phyloP scores from a whole-genome alignment of 2,113 vertebrate species.

The Spea bombifrons region DNA sequence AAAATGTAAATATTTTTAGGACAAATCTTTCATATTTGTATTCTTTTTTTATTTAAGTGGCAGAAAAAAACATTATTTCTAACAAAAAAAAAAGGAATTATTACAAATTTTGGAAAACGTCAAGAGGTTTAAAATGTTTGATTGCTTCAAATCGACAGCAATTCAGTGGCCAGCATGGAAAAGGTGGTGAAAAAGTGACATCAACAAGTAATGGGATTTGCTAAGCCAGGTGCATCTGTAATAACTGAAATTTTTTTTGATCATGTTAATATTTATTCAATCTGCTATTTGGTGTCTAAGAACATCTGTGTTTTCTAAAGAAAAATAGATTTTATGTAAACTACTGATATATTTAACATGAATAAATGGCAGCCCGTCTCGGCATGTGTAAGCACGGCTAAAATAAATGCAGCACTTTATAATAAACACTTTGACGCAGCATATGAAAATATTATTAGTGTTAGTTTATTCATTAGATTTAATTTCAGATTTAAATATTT shows the following conservation, averaged over 20 bases:
- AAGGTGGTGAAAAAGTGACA: not conserved
- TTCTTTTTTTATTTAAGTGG: too few species aligned
- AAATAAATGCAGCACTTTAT: not conserved
- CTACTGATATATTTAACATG: constrained; percentile 1
- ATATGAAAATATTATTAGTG: not conserved
- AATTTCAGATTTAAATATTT: not conserved
- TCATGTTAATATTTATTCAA: constrained; percentile 27
- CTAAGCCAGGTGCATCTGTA: constrained; percentile 26
- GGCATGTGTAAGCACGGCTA: not conserved
- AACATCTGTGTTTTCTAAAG: constrained; percentile 31
- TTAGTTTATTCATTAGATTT: not conserved
- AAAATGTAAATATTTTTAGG: constrained; percentile 9
- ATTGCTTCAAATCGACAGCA: not conserved
- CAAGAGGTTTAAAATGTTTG: not conserved
- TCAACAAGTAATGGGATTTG: not conserved
- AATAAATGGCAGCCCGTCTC: constrained; percentile 1
- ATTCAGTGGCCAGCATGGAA: not conserved
- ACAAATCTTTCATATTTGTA: too few species aligned
- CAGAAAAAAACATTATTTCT: too few species aligned
- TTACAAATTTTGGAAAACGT: not conserved
- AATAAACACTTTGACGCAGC: not conserved
- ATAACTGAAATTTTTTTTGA: not conserved
- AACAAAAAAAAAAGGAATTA: too few species aligned
- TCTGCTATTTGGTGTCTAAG: not conserved
- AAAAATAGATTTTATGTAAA: constrained; percentile 30